Evolutionary conservation across 2,888 invertebrate species (phyloP).

Genomic region (Deilephila elpenor): DNA sequence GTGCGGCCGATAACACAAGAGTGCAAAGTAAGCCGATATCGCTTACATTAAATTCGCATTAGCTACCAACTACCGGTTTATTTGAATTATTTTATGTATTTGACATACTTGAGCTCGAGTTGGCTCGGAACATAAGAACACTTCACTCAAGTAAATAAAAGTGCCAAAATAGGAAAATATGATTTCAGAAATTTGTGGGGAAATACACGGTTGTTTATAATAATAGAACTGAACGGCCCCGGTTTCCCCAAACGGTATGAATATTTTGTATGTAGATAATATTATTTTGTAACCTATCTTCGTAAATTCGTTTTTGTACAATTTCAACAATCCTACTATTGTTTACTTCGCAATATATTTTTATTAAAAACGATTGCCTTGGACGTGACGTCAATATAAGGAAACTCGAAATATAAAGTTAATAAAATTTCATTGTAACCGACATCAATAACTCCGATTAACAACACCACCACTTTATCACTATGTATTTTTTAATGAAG

Average conservation of each 20-base stretch:
- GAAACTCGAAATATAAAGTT: not conserved
- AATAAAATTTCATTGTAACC: not conserved
- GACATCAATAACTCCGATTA: not conserved
- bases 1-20: conserved; percentile 53
- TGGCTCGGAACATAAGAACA: not conserved
- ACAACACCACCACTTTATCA: not conserved
- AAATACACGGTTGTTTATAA: not conserved
- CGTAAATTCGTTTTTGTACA: no score
- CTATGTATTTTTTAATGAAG: conserved; percentile 7
- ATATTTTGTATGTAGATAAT: no score
- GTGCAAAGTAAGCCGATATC: conserved; percentile 64
- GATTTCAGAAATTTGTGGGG: not conserved
- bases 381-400: no score
- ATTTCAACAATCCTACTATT: no score
- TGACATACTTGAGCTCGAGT: conserved; percentile 50
- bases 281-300: no score
- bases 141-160: not conserved
- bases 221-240: no score
- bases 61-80: conserved; percentile 65
- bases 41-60: conserved; percentile 75
- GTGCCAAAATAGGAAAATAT: not conserved
- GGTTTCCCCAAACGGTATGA: no score
- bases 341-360: no score
- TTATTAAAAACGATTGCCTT: no score
- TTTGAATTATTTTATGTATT: conserved; percentile 51